These are phyloP conservation scores for Bembecia ichneumoniformis DNA, from an alignment of 2,888 invertebrate genomes.

Conservation along the genomic window DNA sequence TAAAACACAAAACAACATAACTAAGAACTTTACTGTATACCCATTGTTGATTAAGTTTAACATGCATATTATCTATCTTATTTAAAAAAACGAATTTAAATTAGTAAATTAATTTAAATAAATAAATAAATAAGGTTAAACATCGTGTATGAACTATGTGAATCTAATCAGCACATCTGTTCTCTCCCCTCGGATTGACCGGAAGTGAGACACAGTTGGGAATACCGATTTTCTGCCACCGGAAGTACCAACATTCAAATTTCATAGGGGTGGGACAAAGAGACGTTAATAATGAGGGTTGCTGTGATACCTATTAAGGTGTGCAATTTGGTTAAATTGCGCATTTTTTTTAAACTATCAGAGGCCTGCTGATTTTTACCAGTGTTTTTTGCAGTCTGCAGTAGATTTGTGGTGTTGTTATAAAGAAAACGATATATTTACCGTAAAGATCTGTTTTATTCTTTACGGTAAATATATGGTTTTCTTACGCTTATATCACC, in stretches of 20 bases:
- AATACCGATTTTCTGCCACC: slow-evolving; percentile 69
- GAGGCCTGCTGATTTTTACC: too few species aligned
- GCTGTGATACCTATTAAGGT: slow-evolving; percentile 17
- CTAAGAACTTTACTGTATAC: too few species aligned
- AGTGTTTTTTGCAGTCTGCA: too few species aligned
- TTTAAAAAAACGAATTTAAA: too few species aligned
- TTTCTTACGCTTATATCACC: too few species aligned
- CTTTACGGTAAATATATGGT: too few species aligned
- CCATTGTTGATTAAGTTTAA: too few species aligned
- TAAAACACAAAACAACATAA: too few species aligned
- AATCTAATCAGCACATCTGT: slow-evolving; percentile 69
- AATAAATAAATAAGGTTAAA: neutral
- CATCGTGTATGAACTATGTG: slow-evolving; percentile 28
- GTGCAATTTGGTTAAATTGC: neutral
- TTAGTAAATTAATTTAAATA: neutral
- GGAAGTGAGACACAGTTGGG: slow-evolving; percentile 64
- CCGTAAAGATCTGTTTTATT: too few species aligned
- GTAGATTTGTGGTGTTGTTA: too few species aligned
- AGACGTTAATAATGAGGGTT: slow-evolving; percentile 32
- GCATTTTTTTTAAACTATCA: neutral
- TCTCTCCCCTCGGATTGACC: slow-evolving; percentile 59
- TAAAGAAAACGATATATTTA: too few species aligned
- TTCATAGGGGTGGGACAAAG: slow-evolving; percentile 60
- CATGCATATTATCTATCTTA: too few species aligned
- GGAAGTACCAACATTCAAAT: slow-evolving; percentile 66